phyloP scores from a whole-genome alignment of 2,797 vertebrate species.

The Tangara arthus region DNA sequence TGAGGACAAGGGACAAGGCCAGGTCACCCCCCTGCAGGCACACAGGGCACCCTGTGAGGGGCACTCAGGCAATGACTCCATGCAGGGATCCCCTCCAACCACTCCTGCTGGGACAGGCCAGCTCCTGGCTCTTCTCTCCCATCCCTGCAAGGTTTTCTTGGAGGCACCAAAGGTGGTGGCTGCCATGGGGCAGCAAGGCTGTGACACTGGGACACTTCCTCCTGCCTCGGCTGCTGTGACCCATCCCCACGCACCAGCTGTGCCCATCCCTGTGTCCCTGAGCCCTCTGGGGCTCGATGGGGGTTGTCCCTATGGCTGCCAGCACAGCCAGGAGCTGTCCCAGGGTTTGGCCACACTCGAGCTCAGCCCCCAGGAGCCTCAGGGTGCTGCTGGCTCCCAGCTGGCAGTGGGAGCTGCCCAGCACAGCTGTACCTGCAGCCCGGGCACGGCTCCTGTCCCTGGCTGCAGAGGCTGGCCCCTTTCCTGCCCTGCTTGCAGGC shows the following conservation, averaged over 20 bases:
- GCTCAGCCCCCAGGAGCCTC: not conserved
- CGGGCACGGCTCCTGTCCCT: not conserved
- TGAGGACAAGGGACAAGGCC: fast-evolving
- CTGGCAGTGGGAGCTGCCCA: not conserved
- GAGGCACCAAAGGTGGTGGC: not conserved
- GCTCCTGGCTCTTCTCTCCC: not conserved
- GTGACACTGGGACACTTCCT: not conserved
- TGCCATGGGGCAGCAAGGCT: not conserved
- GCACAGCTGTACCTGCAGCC: not conserved
- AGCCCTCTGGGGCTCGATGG: not conserved
- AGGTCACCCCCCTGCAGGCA: fast-evolving
- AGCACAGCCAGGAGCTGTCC: not conserved
- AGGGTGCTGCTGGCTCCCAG: not conserved
- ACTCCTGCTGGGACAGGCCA: not conserved
- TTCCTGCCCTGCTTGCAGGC: constrained; percentile 52
- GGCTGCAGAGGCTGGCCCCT: constrained; percentile 40
- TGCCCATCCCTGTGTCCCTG: not conserved
- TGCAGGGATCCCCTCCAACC: not conserved
- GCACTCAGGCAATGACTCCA: not conserved
- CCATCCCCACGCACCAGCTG: fast-evolving
- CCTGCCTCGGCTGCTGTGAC: not conserved
- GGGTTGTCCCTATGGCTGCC: not conserved
- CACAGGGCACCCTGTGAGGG: not conserved
- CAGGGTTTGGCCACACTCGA: not conserved
- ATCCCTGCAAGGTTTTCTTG: not conserved